Evolutionary conservation across 2,113 vertebrate species (phyloP), one percentile per base, ranked within the genome.

Genomic region (Microcebus tavaratra): DNA sequence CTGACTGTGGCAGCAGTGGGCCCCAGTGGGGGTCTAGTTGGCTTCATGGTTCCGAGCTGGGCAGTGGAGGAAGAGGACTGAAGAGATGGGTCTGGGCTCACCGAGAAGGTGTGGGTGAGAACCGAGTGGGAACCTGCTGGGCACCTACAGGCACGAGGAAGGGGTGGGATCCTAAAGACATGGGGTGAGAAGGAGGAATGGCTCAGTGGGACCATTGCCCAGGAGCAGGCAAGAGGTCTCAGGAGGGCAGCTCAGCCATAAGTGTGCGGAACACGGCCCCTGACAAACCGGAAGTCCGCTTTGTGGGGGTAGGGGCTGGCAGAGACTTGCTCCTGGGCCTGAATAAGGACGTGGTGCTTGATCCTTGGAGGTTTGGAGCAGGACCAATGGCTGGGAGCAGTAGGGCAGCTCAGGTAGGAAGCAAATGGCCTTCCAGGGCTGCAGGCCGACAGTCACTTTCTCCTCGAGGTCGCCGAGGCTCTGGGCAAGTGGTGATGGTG

Each of bases 261-360:
- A 9, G 36, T 25, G 8, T 75, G 7, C 12, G 27, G 63, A 63
- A 48, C 72, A 72, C 5, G 6, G 12, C 12, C 34, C 27, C 65
- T 20, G 23, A 59, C 18, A 67, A 73, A 57, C 45, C 34, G 18
- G 39, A 75, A 67, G 17, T 53, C 34, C 8, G 20, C 25, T 75
- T 61, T 34, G 34, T 21, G 36, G 70, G 31, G 11, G 0, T 9
- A 15, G 2, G 9, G 12, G 0, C 39, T 25, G 12, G 27, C 23
- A 34, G n/a, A 59, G 36, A 59, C 17, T 3, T 45, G 23, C 27
- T 70, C 34, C 53, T 53, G 36, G 42, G 53, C 34, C 45, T 80
- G 45, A 68, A 14, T 39, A 57, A 53, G 36, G 79, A 50, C 20
- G 53, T 63, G 53, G 21, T 53, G 18, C 55, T 88, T 63, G 42